phyloP scores from a whole-genome alignment of 2,113 vertebrate species.

The Silurus asotus region DNA sequence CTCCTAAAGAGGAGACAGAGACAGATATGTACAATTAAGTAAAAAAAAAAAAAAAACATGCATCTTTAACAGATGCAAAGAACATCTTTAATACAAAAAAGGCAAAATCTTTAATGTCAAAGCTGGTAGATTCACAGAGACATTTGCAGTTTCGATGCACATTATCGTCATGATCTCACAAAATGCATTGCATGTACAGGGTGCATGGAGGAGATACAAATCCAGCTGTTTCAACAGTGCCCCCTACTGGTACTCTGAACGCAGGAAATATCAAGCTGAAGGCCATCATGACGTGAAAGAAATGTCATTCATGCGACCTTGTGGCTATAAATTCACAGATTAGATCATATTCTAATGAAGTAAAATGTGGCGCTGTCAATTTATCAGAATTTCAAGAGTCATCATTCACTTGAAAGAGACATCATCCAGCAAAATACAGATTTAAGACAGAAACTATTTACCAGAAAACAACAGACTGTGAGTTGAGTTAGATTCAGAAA shows the following conservation, averaged over 20 bases:
- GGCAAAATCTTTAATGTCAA: not conserved
- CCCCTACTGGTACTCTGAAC: slow-evolving; percentile 26
- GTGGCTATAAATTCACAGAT: slow-evolving; percentile 4
- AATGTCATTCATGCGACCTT: slow-evolving; percentile 37
- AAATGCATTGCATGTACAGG: not conserved
- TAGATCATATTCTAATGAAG: not conserved
- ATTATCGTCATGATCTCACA: not conserved
- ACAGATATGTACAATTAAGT: not conserved
- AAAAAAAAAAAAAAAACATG: not conserved
- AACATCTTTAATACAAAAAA: not conserved
- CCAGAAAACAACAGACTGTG: not conserved
- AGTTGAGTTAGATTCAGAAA: not conserved
- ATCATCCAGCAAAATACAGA: not conserved
- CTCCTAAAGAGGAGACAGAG: not conserved
- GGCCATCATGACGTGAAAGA: not conserved
- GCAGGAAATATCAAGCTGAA: not conserved
- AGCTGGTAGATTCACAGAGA: slow-evolving; percentile 14
- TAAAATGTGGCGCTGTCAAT: not conserved
- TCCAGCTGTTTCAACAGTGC: slow-evolving; percentile 31
- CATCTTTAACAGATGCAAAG: not conserved
- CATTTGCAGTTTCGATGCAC: slow-evolving; percentile 14
- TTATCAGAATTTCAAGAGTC: not conserved
- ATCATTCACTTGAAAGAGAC: not conserved
- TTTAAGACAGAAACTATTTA: not conserved
- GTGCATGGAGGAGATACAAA: not conserved